phyloP scores from a whole-genome alignment of 2,113 vertebrate genomes.

The Etia nguti region DNA sequence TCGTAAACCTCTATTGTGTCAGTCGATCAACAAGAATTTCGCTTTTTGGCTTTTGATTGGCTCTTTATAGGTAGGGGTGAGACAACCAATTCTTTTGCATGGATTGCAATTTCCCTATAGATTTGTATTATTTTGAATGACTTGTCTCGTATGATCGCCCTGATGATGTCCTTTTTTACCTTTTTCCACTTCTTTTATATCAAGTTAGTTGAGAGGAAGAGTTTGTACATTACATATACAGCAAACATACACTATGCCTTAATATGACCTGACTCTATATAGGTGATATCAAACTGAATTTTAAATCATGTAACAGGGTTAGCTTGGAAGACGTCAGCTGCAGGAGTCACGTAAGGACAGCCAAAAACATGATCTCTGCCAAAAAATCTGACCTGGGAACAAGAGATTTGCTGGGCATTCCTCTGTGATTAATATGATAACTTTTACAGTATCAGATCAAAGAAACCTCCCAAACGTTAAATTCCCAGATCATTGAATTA shows the following conservation, averaged over 20 bases:
- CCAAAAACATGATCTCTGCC: neutral
- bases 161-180: neutral
- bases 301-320: neutral
- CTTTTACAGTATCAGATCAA: neutral
- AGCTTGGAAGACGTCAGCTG: neutral
- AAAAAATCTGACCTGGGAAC: slow-evolving; percentile 8
- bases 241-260: neutral
- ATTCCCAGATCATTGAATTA: neutral
- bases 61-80: neutral
- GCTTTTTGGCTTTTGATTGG: neutral
- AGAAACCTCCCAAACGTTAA: neutral
- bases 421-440: neutral
- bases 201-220: neutral
- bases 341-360: neutral
- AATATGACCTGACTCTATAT: neutral
- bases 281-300: neutral
- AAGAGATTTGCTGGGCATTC: neutral
- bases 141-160: neutral
- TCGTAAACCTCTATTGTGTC: neutral
- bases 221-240: neutral
- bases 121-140: neutral
- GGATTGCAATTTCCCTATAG: neutral
- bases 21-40: neutral
- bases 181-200: neutral
- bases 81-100: neutral